Percentiles rank a stretch among this genome's conserved stretches.
phyloP scores from a whole-genome alignment of 2,113 vertebrate genomes.

The Craseonycteris thonglongyai region DNA sequence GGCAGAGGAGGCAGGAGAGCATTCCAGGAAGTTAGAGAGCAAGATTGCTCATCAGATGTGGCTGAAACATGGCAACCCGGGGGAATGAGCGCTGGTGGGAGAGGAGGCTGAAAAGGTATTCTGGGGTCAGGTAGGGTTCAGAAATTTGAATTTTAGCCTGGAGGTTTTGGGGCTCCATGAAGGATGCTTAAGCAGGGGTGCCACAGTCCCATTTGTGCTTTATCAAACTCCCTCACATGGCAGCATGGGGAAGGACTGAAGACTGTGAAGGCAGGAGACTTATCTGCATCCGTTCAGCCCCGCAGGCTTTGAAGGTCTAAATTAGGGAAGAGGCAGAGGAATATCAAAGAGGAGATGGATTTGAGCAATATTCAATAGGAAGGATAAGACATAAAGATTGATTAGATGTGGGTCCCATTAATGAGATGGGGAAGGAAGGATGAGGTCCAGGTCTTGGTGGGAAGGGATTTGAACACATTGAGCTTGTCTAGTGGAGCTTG shows the following conservation, averaged over 20 bases:
- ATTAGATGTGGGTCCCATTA: neutral
- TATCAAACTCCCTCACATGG: neutral
- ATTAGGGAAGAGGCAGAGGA: neutral
- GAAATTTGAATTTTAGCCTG: neutral
- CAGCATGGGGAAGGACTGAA: neutral
- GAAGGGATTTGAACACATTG: neutral
- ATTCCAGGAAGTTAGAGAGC: neutral
- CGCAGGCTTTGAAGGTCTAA: neutral
- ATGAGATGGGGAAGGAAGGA: neutral
- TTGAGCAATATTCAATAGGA: neutral
- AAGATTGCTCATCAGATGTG: neutral
- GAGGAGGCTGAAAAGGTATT: neutral
- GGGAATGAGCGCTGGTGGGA: neutral
- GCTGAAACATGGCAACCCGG: neutral
- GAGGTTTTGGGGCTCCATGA: neutral
- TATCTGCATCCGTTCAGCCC: neutral
- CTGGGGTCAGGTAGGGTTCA: neutral
- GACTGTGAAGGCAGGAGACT: neutral
- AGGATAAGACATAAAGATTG: neutral
- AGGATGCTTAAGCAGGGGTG: neutral
- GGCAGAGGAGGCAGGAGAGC: neutral
- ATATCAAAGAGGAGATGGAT: neutral
- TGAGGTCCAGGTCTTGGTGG: neutral
- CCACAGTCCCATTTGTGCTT: neutral
- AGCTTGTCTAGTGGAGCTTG: neutral